Evolutionary conservation across 1,140 invertebrate genomes (phyloP).

Genomic region (Bombus breviceps): DNA sequence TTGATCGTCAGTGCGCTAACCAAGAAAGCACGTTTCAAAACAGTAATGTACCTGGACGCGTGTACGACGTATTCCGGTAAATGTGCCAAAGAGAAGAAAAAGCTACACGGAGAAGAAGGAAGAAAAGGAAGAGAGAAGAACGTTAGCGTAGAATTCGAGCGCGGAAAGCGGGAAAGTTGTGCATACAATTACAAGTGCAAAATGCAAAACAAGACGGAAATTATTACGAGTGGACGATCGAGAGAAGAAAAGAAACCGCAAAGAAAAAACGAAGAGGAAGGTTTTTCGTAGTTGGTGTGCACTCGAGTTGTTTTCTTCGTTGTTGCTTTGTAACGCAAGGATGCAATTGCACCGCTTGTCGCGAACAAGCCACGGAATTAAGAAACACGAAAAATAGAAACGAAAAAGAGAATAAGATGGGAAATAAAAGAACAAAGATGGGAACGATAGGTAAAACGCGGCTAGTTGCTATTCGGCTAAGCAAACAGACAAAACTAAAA

Average conservation of each 20-base stretch:
- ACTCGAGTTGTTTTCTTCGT: slow-evolving; percentile 45
- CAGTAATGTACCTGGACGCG: background rate
- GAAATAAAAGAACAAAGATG: background rate
- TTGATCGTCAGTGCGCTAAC: slow-evolving; percentile 11
- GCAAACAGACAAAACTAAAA: background rate
- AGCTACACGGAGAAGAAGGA: background rate
- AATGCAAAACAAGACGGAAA: background rate
- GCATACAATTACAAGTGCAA: background rate
- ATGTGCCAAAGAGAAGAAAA: slow-evolving; percentile 39
- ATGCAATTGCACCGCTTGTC: background rate
- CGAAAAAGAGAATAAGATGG: background rate
- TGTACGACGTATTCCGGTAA: slow-evolving; percentile 22
- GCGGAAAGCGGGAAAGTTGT: background rate
- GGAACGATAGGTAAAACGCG: background rate
- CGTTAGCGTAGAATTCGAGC: background rate
- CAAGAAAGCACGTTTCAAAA: background rate
- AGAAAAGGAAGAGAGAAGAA: background rate
- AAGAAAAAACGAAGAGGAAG: background rate
- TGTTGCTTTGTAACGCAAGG: slow-evolving; percentile 42
- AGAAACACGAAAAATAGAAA: too few species aligned
- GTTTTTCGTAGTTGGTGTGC: slow-evolving; percentile 41
- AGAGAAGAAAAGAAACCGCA: background rate
- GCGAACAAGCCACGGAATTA: too few species aligned
- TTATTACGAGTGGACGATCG: background rate
- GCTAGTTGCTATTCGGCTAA: slow-evolving; percentile 32